phyloP scores from a whole-genome alignment of 2,888 invertebrate genomes.

The Lasiommata megera region DNA sequence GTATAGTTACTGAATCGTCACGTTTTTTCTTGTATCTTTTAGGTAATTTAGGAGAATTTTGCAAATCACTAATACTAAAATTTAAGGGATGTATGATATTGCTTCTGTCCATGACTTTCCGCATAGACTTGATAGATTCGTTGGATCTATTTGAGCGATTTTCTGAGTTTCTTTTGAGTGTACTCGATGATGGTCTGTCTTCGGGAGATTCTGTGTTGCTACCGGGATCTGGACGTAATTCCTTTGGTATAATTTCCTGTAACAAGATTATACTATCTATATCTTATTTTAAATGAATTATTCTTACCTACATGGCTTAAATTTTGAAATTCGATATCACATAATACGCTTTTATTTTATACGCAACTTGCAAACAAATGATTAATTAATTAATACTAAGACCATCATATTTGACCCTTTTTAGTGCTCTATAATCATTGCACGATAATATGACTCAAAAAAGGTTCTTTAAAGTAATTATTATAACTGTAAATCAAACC shows the following conservation, averaged over 20 bases:
- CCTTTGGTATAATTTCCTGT: conserved; percentile 77
- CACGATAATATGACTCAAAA: too few relatives aligned
- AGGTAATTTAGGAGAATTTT: conserved; percentile 61
- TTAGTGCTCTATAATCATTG: too few relatives aligned
- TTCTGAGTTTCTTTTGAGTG: conserved; percentile 54
- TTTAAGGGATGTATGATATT: conserved; percentile 75
- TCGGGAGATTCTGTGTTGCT: conserved; percentile 86
- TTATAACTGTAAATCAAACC: too few relatives aligned
- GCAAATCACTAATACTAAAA: conserved; percentile 73
- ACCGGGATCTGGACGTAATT: conserved; percentile 78
- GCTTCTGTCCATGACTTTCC: conserved; percentile 60
- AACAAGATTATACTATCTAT: conserved; percentile 2
- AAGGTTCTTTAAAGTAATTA: too few relatives aligned
- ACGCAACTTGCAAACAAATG: too few relatives aligned
- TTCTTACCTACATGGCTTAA: too few relatives aligned
- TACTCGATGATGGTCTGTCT: conserved; percentile 73
- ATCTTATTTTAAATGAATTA: too few relatives aligned
- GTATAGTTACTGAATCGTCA: conserved; percentile 57
- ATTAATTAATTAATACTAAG: too few relatives aligned
- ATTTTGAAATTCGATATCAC: too few relatives aligned
- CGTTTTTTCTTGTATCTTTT: conserved; percentile 62
- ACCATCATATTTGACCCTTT: too few relatives aligned
- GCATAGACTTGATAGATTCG: conserved; percentile 60
- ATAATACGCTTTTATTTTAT: too few relatives aligned
- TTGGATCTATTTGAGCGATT: conserved; percentile 57